Conservation (phyloP, 2,888 invertebrate genomes). For the Acleris cristana region DNA sequence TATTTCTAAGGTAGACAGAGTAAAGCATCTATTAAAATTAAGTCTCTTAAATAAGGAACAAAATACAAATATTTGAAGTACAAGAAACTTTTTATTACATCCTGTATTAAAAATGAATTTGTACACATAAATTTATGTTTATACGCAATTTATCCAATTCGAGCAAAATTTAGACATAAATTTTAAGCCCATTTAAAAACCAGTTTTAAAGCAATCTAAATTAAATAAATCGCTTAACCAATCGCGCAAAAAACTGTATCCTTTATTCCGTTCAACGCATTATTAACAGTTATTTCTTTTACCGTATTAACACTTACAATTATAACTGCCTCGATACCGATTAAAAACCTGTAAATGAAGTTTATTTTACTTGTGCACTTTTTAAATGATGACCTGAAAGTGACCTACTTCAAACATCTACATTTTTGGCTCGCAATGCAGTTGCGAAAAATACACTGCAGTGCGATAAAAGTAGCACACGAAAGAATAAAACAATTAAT, state of each 20-base stretch:
- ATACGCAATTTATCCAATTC: no score
- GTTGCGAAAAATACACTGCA: slow-evolving; percentile 3
- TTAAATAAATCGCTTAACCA: no score
- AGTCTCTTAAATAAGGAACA: no score
- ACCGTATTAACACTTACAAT: slow-evolving; percentile 20
- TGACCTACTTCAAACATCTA: slow-evolving; percentile 22
- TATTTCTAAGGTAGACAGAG: no score
- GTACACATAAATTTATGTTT: no score
- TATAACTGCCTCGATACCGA: slow-evolving; percentile 14
- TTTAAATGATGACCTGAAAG: slow-evolving; percentile 21
- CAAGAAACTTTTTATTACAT: no score
- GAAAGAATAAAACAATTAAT: background rate
- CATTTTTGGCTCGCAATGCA: slow-evolving; percentile 13
- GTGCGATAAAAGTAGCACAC: slow-evolving; percentile 8
- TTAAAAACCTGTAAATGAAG: slow-evolving; percentile 11
- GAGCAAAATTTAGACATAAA: no score
- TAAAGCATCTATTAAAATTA: no score
- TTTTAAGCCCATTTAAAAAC: no score
- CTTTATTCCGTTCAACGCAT: background rate
- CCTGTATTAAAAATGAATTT: no score
- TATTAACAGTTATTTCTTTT: slow-evolving; percentile 22
- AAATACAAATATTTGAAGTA: no score
- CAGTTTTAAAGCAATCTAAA: no score
- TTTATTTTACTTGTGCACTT: slow-evolving; percentile 13
- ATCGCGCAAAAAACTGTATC: background rate